Evolutionary conservation across 2,797 vertebrate genomes (phyloP).

Genomic region (Leptodactylus fallax): DNA sequence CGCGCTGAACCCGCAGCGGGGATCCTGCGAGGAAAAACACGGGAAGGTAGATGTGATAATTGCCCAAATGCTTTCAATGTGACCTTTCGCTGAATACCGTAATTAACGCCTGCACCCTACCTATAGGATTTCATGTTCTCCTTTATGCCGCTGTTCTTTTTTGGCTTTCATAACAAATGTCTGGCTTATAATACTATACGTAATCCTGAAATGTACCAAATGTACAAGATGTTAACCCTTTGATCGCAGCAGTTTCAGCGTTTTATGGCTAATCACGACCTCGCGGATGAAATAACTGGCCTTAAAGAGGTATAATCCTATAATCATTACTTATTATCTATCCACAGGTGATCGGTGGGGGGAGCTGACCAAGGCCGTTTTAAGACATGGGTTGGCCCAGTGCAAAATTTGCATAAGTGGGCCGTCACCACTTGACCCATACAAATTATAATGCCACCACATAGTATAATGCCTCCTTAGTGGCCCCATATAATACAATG

Average conservation of each 20-base stretch:
- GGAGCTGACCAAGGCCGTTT: too few relatives aligned
- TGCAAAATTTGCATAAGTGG: too few relatives aligned
- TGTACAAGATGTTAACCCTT: constrained; percentile 24
- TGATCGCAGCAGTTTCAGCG: background rate
- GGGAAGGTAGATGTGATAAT: constrained; percentile 70
- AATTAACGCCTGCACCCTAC: constrained; percentile 63
- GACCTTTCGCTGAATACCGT: constrained; percentile 62
- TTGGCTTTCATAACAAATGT: constrained; percentile 6
- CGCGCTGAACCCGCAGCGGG: background rate
- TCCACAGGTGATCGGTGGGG: too few relatives aligned
- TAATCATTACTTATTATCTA: too few relatives aligned
- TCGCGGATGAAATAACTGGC: background rate
- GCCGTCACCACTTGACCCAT: too few relatives aligned
- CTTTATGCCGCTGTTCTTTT: constrained; percentile 8
- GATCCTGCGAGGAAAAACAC: constrained; percentile 60
- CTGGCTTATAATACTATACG: background rate
- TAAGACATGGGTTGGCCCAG: too few relatives aligned
- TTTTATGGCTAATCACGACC: background rate
- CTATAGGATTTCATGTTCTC: constrained; percentile 14
- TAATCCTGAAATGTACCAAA: background rate
- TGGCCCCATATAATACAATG: too few relatives aligned
- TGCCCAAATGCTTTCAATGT: constrained; percentile 66
- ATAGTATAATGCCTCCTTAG: too few relatives aligned
- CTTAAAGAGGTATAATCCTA: too few relatives aligned
- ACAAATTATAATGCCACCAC: too few relatives aligned